A percentile compares a stretch with the other conserved stretches of the same genome.
Evolutionary conservation across 2,888 invertebrate species (phyloP).

Genomic region (Petrophora chlorosata): DNA sequence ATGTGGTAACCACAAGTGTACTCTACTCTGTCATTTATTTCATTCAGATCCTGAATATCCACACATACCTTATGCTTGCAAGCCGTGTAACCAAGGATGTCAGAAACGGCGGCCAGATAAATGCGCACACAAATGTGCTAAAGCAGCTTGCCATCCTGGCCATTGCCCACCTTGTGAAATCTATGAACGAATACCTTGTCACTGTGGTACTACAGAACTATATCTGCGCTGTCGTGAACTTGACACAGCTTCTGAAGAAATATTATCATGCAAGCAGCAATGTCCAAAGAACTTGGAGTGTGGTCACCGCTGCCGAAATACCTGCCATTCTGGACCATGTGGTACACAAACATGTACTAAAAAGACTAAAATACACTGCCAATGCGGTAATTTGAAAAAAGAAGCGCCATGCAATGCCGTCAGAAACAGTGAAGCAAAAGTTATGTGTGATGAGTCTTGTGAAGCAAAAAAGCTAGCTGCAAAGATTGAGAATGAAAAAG

Average conservation of each 20-base stretch:
- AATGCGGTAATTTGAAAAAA: conserved; percentile 90
- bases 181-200: conserved; percentile 88
- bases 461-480: conserved; percentile 81
- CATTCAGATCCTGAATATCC: conserved; percentile 54
- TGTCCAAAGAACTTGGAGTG: conserved; percentile 94
- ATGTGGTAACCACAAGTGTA: conserved; percentile 92
- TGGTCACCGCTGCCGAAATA: conserved; percentile 90
- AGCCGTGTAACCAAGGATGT: conserved; percentile 82
- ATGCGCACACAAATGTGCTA: conserved; percentile 89
- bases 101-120: conserved; percentile 86
- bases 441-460: conserved; percentile 87
- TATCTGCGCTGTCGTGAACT: conserved; percentile 90
- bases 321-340: conserved; percentile 90
- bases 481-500: conserved; percentile 78
- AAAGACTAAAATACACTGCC: conserved; percentile 90
- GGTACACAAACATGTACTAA: conserved; percentile 88
- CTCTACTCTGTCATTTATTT: conserved; percentile 87
- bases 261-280: conserved; percentile 90
- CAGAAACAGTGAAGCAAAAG: conserved; percentile 63
- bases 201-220: conserved; percentile 91
- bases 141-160: conserved; percentile 87
- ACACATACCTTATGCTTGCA: conserved; percentile 76
- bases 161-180: conserved; percentile 90
- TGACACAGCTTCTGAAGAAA: conserved; percentile 75
- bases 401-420: conserved; percentile 88